phyloP scores from a whole-genome alignment of 2,113 vertebrate genomes.

The Mus pahari region DNA sequence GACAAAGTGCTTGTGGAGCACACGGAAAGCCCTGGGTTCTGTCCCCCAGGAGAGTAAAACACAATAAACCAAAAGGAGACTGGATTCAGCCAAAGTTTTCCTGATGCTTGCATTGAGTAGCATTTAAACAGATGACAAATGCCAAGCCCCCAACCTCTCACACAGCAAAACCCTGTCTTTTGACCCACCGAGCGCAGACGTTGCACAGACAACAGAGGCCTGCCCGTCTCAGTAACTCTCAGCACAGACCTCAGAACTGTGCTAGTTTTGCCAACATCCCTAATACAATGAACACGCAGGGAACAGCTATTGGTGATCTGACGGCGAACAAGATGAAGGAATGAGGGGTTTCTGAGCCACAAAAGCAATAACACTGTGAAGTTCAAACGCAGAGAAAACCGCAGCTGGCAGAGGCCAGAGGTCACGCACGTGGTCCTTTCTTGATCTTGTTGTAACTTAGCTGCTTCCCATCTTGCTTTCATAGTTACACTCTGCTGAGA shows the following conservation, averaged over 20 bases:
- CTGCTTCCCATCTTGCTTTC: too few species aligned
- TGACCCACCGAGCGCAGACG: neutral
- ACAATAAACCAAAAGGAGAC: neutral
- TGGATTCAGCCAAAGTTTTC: neutral
- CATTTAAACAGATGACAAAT: neutral
- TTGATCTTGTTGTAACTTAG: neutral
- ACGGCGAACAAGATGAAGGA: neutral
- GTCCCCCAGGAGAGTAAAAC: neutral
- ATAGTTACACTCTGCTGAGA: neutral
- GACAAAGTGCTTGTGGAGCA: neutral
- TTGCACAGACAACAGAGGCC: neutral
- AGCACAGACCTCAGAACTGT: neutral
- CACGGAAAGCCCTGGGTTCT: neutral
- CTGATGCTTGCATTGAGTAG: neutral
- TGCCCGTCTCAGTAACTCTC: fast-evolving
- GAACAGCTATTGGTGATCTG: neutral
- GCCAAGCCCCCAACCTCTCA: neutral
- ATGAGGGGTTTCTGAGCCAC: neutral
- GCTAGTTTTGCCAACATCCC: neutral
- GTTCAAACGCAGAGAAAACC: neutral
- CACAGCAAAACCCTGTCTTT: too few species aligned
- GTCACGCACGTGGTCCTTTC: neutral
- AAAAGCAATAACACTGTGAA: neutral
- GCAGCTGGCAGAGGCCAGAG: neutral
- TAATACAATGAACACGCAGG: neutral